phyloP scores from a whole-genome alignment of 2,888 invertebrate genomes.

The Trichogramma dendrolimi region DNA sequence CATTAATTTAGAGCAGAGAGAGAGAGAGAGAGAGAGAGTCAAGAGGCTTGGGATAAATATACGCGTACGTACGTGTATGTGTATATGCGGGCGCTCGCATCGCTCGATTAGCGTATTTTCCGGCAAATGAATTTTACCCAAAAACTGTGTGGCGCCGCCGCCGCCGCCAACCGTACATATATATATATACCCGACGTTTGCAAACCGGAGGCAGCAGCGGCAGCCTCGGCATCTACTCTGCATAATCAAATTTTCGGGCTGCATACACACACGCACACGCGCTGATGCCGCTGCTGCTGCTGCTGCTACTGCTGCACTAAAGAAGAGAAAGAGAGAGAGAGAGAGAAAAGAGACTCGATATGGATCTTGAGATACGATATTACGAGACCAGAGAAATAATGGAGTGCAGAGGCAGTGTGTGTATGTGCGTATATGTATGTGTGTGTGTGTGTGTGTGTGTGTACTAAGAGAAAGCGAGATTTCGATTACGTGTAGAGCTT shows the following conservation, averaged over 20 bases:
- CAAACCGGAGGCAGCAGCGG: too few relatives aligned
- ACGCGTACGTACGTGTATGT: conserved; percentile 2
- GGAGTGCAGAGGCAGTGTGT: not conserved
- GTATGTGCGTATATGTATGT: too few relatives aligned
- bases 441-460: too few relatives aligned
- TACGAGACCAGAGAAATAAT: not conserved
- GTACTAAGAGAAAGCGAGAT: not conserved
- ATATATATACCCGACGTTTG: too few relatives aligned
- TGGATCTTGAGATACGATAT: conserved; percentile 28
- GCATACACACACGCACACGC: not conserved
- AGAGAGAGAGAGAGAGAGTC: conserved; percentile 7
- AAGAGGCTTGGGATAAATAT: not conserved
- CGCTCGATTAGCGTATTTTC: conserved; percentile 33
- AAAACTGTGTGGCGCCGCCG: conserved; percentile 8
- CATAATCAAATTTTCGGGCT: conserved; percentile 31
- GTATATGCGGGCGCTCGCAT: conserved; percentile 5
- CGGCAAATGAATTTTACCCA: conserved; percentile 29
- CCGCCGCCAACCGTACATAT: conserved; percentile 4
- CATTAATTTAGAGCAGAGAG: conserved; percentile 13
- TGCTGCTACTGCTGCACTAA: too few relatives aligned
- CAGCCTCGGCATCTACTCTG: conserved; percentile 21
- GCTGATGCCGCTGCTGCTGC: too few relatives aligned
- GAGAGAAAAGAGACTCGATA: conserved; percentile 20
- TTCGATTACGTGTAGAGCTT: conserved; percentile 14
- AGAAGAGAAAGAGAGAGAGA: not conserved